Evolutionary conservation across 2,888 invertebrate species (phyloP), one percentile per base, ranked within the genome.

Genomic region (Lysandra bellargus): DNA sequence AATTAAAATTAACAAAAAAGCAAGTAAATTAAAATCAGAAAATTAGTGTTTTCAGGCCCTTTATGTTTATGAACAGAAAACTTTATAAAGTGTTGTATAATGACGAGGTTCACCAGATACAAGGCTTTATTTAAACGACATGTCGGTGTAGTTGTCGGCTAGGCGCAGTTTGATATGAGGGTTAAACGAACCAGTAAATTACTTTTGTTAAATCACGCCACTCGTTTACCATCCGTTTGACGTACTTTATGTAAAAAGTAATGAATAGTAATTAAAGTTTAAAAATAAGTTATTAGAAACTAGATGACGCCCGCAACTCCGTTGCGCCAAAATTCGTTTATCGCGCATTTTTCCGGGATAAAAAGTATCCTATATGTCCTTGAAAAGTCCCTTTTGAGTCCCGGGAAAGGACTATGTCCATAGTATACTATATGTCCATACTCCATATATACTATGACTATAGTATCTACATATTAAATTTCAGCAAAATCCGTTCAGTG

Each of bases 191-290:
- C 30, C 53, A 57, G 57, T 53, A 57, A 76, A 76, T 76, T 57
- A 33, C 76, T 76, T 57, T 76, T 57, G 76, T 76, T 57, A 53
- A 33, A 76, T 57, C 44, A 76, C 76, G 30, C 76, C 17, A 57
- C 17, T 57, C 17, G 76, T 30, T 33, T 23, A 30, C 76, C 7
- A 69, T 30, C 33, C 2, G 14, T 69, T 69, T 69, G 23, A 23
- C 23, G 69, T 69, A 37, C 33, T 37, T 4, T 17, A 1, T 23
- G 7, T 61, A 23, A 23, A 61, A 23, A n/a, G 61, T 61, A 7
- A 23, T 23, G 12, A 61, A 23, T 23, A 61, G 61, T n/a, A 61
- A 49, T 49, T 9, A n/a, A 61, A 57, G 53, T 61, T 61, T 17
- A 7, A 61, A 61, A 23, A 7, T 61, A 23, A 23, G 61, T 23